Evolutionary conservation across 2,113 vertebrate species (phyloP).

Genomic region (Crotophaga sulcirostris): DNA sequence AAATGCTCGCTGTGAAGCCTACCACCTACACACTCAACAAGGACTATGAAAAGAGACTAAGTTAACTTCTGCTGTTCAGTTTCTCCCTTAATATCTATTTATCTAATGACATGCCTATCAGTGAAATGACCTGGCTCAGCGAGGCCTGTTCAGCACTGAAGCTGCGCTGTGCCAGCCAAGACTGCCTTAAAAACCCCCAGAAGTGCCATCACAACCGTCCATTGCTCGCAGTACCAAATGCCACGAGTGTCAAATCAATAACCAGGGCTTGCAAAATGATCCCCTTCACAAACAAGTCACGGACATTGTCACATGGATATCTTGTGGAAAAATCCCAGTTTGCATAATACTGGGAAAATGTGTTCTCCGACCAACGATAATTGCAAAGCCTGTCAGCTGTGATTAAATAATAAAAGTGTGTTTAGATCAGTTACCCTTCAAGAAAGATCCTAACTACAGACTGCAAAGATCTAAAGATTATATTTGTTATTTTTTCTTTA

Average conservation of each 20-base stretch:
- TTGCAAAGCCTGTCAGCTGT: slow-evolving; percentile 2
- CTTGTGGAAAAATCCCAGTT: neutral
- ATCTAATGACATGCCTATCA: neutral
- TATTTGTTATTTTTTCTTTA: neutral
- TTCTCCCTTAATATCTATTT: neutral
- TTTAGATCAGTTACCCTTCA: neutral
- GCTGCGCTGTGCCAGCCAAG: neutral
- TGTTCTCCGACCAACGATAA: neutral
- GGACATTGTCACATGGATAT: neutral
- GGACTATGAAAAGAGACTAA: neutral
- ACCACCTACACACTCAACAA: neutral
- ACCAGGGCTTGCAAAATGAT: neutral
- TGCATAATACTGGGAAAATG: neutral
- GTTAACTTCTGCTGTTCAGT: neutral
- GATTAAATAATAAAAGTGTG: neutral
- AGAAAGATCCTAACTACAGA: neutral
- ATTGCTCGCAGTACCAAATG: neutral
- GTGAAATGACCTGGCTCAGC: neutral
- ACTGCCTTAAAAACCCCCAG: neutral
- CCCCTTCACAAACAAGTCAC: neutral
- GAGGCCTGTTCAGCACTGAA: neutral
- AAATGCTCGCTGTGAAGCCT: neutral
- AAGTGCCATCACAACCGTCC: neutral
- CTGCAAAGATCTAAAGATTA: neutral
- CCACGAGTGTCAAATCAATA: neutral